These are phyloP conservation scores for Thereuonema tuberculata DNA, from an alignment of 1,140 invertebrate species.

Conservation along the genomic window DNA sequence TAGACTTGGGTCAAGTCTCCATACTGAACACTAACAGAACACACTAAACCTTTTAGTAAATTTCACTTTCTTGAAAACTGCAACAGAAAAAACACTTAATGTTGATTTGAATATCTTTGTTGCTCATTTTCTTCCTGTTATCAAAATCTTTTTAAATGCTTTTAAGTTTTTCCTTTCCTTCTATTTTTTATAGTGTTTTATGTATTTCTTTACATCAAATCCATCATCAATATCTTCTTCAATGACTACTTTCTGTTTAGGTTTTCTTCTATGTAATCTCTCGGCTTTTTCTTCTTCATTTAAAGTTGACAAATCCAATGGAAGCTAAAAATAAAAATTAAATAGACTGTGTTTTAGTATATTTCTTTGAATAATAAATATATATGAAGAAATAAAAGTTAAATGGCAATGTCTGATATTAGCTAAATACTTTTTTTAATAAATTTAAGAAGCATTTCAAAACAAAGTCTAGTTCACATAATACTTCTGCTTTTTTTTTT, in stretches of 20 bases:
- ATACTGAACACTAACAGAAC: too few species aligned
- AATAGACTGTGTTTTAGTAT: constrained; percentile 1
- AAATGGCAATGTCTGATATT: neutral
- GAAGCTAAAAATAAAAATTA: constrained; percentile 41
- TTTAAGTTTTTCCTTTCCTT: too few species aligned
- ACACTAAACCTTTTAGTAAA: too few species aligned
- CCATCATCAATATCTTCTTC: constrained; percentile 59
- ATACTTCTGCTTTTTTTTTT: too few species aligned
- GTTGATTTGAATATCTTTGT: too few species aligned
- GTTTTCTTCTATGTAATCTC: constrained; percentile 51
- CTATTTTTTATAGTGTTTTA: too few species aligned
- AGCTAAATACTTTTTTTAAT: constrained; percentile 1
- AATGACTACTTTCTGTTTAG: constrained; percentile 54
- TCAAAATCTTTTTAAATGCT: too few species aligned
- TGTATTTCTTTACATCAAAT: constrained; percentile 61
- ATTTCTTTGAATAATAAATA: neutral
- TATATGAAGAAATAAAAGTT: constrained; percentile 5
- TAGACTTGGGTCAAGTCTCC: too few species aligned
- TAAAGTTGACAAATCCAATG: constrained; percentile 53
- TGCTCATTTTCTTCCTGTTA: too few species aligned
- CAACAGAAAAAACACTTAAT: too few species aligned
- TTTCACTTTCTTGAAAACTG: too few species aligned
- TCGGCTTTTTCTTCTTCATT: constrained; percentile 49
- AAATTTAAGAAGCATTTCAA: neutral
- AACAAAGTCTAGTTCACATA: too few species aligned